A percentile compares a stretch with the other conserved stretches of the same genome.
Evolutionary conservation across 2,888 invertebrate species (phyloP).

Genomic region (Ormyrus labotus): DNA sequence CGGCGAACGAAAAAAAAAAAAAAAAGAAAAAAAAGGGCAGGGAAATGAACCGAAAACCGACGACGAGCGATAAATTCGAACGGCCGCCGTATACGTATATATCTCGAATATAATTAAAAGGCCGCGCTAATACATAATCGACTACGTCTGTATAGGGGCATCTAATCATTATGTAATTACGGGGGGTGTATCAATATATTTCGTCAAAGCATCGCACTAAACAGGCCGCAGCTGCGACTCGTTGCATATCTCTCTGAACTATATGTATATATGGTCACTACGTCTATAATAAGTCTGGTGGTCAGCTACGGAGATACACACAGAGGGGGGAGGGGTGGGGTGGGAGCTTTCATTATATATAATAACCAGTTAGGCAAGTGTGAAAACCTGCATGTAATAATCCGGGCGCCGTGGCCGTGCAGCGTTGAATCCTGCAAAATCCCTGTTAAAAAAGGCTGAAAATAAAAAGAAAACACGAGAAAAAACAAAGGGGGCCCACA

Average conservation of each 20-base stretch:
- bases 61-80: constrained; percentile 38
- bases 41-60: constrained; percentile 36
- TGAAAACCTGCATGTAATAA: constrained; percentile 26
- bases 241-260: constrained; percentile 4
- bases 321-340: too few relatives aligned
- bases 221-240: too few relatives aligned
- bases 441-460: constrained; percentile 53
- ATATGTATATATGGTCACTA: too few relatives aligned
- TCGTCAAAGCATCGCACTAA: too few relatives aligned
- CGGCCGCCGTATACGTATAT: constrained; percentile 15
- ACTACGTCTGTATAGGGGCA: too few relatives aligned
- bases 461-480: constrained; percentile 35
- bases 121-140: too few relatives aligned
- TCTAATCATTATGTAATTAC: too few relatives aligned
- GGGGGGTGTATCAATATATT: too few relatives aligned
- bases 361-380: constrained; percentile 31
- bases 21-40: not conserved
- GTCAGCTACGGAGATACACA: too few relatives aligned
- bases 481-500: constrained; percentile 8
- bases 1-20: not conserved
- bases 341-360: not conserved
- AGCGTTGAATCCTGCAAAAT: constrained; percentile 20
- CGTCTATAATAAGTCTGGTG: too few relatives aligned
- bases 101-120: constrained; percentile 8
- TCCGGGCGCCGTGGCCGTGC: not conserved